These are phyloP conservation scores for Tachina lurida DNA, from an alignment of 2,888 invertebrate species.

Conservation along the genomic window DNA sequence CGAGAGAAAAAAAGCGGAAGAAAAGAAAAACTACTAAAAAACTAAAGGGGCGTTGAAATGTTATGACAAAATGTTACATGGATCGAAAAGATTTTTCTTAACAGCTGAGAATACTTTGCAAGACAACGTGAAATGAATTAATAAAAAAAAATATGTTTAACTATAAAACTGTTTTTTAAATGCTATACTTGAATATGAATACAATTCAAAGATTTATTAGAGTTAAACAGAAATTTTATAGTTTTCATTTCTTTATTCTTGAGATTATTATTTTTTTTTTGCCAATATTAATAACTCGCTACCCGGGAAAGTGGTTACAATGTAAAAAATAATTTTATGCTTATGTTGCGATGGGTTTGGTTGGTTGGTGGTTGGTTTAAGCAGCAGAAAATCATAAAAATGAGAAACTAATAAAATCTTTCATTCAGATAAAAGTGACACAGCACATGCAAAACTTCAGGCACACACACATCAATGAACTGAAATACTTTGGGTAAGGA, in stretches of 20 bases:
- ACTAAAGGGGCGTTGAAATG: slow-evolving; percentile 70
- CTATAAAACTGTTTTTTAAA: slow-evolving; percentile 42
- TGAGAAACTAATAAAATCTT: slow-evolving; percentile 70
- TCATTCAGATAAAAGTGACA: slow-evolving; percentile 66
- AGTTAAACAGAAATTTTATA: slow-evolving; percentile 68
- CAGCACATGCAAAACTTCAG: slow-evolving; percentile 65
- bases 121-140: neutral
- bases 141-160: slow-evolving; percentile 23
- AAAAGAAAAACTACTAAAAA: slow-evolving; percentile 61
- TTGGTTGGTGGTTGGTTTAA: slow-evolving; percentile 57
- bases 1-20: slow-evolving; percentile 1
- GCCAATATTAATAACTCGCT: slow-evolving; percentile 58
- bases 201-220: slow-evolving; percentile 64
- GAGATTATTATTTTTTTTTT: slow-evolving; percentile 15
- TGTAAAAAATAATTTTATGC: slow-evolving; percentile 52
- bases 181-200: slow-evolving; percentile 34
- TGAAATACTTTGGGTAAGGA: neutral
- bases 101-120: slow-evolving; percentile 58
- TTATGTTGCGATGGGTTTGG: slow-evolving; percentile 23
- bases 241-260: slow-evolving; percentile 30
- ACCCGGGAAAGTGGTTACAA: slow-evolving; percentile 59
- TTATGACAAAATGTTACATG: slow-evolving; percentile 66
- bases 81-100: slow-evolving; percentile 36
- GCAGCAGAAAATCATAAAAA: slow-evolving; percentile 63
- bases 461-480: slow-evolving; percentile 3